Evolutionary conservation across 2,113 vertebrate species (phyloP).

Genomic region (Tretioscincus oriximinensis): DNA sequence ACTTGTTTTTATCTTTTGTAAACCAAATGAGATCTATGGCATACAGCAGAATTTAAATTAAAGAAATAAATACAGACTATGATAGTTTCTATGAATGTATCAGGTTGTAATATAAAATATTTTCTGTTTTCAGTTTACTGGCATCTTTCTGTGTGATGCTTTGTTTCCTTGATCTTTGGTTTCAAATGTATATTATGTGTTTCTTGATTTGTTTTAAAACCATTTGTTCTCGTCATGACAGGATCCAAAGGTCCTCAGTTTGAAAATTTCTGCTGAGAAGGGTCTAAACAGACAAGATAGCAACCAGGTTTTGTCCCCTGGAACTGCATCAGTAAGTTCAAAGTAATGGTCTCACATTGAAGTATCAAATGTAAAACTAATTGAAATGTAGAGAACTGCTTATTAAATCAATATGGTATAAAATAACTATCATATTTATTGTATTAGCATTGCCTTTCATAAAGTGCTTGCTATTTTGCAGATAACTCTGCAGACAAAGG

Average conservation of each 20-base stretch:
- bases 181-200: not conserved
- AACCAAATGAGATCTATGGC: no score
- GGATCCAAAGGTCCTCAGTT: constrained; percentile 32
- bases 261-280: constrained; percentile 21
- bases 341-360: not conserved
- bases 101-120: no score
- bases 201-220: not conserved
- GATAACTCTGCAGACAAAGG: no score
- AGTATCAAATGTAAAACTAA: not conserved
- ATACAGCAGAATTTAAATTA: no score
- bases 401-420: no score
- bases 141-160: not conserved
- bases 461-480: no score
- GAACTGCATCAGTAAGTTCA: constrained; percentile 45
- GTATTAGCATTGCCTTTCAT: no score
- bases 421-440: no score
- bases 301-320: not conserved
- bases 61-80: no score
- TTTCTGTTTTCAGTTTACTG: no score
- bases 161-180: not conserved
- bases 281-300: not conserved
- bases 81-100: no score
- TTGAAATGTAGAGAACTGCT: not conserved
- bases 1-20: no score
- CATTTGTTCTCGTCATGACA: not conserved